phyloP scores from a whole-genome alignment of 1,140 invertebrate species.

The Dinoponera quadriceps region DNA sequence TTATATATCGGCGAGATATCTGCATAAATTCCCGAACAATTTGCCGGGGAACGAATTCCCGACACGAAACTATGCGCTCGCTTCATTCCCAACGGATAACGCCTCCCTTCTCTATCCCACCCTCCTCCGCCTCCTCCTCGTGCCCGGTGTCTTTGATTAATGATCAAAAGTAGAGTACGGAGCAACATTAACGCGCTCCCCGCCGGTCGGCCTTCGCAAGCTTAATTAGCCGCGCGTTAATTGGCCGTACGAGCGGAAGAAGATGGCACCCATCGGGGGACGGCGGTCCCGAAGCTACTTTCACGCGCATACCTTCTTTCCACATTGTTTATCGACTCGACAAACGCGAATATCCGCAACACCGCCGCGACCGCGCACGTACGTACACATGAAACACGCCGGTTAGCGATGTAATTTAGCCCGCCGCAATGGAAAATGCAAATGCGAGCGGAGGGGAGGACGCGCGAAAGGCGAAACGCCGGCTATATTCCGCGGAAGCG shows the following conservation, averaged over 20 bases:
- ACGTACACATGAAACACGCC: not conserved
- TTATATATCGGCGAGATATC: constrained; percentile 1
- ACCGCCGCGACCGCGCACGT: not conserved
- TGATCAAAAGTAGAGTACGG: not conserved
- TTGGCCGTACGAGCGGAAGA: not conserved
- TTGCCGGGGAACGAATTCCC: constrained; percentile 22
- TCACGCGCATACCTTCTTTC: constrained; percentile 9
- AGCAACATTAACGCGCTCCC: not conserved
- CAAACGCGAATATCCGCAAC: not conserved
- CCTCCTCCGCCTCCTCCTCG: too few species aligned
- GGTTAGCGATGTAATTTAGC: not conserved
- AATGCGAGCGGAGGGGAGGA: not conserved
- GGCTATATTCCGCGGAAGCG: not conserved
- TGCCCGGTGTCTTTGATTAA: constrained; percentile 1
- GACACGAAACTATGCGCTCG: constrained; percentile 15
- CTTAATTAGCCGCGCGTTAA: constrained; percentile 16
- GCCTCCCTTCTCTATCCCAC: too few species aligned
- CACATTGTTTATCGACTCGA: constrained; percentile 12
- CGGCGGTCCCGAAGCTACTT: not conserved
- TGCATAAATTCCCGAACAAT: constrained; percentile 29
- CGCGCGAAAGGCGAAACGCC: not conserved
- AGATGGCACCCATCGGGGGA: not conserved
- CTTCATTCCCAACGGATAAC: not conserved
- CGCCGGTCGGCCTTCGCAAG: not conserved
- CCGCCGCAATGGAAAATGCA: not conserved